Base-by-base conservation (phyloP, 2,888 invertebrate species). In the Hyalella azteca region DNA sequence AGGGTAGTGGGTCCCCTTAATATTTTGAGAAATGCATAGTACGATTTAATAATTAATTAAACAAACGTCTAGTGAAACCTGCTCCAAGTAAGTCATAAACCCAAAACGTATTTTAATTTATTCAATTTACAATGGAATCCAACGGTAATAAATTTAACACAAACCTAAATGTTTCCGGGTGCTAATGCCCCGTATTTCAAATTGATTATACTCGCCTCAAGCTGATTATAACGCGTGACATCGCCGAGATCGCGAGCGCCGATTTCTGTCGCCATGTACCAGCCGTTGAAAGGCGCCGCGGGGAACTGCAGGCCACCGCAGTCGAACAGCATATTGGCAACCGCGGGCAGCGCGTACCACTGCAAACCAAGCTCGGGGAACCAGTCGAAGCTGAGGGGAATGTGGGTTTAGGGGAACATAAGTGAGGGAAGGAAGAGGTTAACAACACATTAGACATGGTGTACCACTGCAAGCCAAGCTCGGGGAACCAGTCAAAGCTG, bases 231-330 rank as follows among this genome's bases (percentile, higher is more conserved):
- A 79, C 97, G 91, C 87, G 93, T 93, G 49, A 91, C 89, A 88
- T 98, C 97, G 87, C 96, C 96, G 82, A 97, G 91, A 90, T 97
- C 94, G 84, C 97, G 90, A 86, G 95, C 94, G 1, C 95, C 97
- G 84, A 98, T 96, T 90, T 97, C 97, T 0, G 97, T 96, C 86
- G 95, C 95, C 97, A 97, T 97, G 89, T 97, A 97, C 97, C 97
- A 97, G 26, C 97, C 97, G 88, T 96, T 97, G 90, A 98, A 97
- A 36, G 97, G 95, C 76, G 94, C 93, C 0, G 94, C 97, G 0
- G 96, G 95, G 88, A 97, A 97, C 88, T 96, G 94, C 48, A 97
- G 90, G 9, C 97, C 97, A 0, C 97, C 97, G 87, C 96, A 96
- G 89, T 97, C 97, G 88, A 97, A 95, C 84, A 95, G 91, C 96